phyloP scores from a whole-genome alignment of 2,113 vertebrate species.

The Indri indri region DNA sequence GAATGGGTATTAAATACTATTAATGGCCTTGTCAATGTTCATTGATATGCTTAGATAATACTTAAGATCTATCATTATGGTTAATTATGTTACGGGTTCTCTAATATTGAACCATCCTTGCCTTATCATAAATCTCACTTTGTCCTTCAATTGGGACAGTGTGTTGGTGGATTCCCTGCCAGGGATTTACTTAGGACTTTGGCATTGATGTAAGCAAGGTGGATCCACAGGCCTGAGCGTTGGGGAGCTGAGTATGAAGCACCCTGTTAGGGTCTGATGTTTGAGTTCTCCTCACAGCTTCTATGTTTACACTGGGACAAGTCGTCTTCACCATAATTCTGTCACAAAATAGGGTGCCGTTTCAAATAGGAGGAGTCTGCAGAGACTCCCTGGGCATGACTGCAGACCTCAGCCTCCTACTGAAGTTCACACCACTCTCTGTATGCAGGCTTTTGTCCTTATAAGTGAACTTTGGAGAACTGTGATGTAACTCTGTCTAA shows the following conservation, averaged over 20 bases:
- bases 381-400: not conserved
- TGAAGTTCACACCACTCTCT: not conserved
- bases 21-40: not conserved
- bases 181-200: not conserved
- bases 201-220: not conserved
- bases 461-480: not conserved
- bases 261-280: not conserved
- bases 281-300: not conserved
- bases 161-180: not conserved
- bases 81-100: not conserved
- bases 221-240: not conserved
- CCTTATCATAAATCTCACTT: not conserved
- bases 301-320: not conserved
- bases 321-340: not conserved
- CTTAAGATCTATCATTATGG: not conserved
- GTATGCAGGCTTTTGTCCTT: not conserved
- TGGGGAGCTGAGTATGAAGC: not conserved
- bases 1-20: not conserved
- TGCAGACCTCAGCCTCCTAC: not conserved
- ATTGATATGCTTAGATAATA: not conserved
- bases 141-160: not conserved
- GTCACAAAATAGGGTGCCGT: not conserved
- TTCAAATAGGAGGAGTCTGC: not conserved
- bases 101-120: constrained; percentile 23
- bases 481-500: not conserved